Evolutionary conservation across 2,888 invertebrate genomes (phyloP), one percentile per base, ranked within the genome.

Genomic region (Polia nebulosa): DNA sequence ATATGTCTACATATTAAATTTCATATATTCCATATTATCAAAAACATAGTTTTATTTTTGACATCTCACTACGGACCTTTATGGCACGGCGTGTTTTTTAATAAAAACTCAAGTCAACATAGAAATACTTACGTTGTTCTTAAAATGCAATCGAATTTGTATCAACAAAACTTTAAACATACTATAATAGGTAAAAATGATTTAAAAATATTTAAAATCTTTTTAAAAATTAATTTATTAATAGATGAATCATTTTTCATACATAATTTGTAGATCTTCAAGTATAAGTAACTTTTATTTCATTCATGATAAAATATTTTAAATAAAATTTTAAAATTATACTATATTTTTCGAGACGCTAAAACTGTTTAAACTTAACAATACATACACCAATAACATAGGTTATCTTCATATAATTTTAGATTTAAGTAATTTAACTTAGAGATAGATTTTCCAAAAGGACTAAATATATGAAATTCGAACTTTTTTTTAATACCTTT

Each of bases 31-130:
- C 34, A 47, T 65, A 47, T 29, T 41, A 59, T 27, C 1, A 57
- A 32, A 60, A 44, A 34, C 25, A 51, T 47, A 7, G 11, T 25
- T 44, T 15, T 34, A 44, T 51, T 27, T 61, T 27, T 61, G 49
- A 74, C 61, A 45, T 69, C 39, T 74, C 27, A 72, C 64, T 74
- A 78, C 55, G 47, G 52, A 78, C 34, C 66, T 11, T n/a, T 71
- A 85, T 84, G 85, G 84, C 84, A 85, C 78, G 47, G 34, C 45
- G 65, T 68, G 56, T 69, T 71, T 58, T 34, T 20, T 34, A n/a
- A 71, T 58, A 71, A 73, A 60, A 62, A 47, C 29, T 56, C 20
- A 25, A 45, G 25, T 29, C 22, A 44, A 53, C 9, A 55, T 29
- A 52, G 9, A 61, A 60, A 66, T 20, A 55, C 2, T 41, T 29